Percentiles rank a stretch among this genome's conserved stretches.
phyloP scores from a whole-genome alignment of 2,113 vertebrate species.

The Gadus chalcogrammus region DNA sequence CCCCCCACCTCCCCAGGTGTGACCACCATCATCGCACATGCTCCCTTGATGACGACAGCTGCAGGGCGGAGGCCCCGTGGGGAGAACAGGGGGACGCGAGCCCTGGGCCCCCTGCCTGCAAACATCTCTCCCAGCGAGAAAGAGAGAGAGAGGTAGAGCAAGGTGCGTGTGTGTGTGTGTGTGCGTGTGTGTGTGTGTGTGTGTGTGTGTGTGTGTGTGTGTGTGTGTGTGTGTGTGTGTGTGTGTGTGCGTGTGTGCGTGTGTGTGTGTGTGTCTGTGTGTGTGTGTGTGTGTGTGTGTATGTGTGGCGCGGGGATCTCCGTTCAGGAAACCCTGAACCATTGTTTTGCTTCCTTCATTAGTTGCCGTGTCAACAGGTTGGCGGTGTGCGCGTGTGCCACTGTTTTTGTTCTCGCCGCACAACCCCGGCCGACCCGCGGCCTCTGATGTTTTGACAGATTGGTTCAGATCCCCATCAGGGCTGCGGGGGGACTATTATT shows the following conservation, averaged over 20 bases:
- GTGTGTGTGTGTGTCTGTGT: background rate
- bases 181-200: no score
- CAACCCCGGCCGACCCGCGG: conserved; percentile 1
- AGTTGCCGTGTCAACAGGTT: conserved; percentile 73
- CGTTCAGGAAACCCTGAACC: conserved; percentile 73
- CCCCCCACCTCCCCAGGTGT: conserved; percentile 34
- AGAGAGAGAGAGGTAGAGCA: conserved; percentile 34
- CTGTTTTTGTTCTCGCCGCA: conserved; percentile 67
- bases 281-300: background rate
- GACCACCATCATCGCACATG: conserved; percentile 35
- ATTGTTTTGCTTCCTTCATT: conserved; percentile 81
- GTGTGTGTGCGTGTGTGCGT: background rate
- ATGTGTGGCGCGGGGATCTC: conserved; percentile 10
- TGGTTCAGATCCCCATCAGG: conserved; percentile 70
- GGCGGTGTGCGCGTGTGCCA: conserved; percentile 67
- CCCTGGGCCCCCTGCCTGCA: conserved; percentile 50
- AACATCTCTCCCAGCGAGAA: conserved; percentile 48
- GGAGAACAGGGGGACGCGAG: conserved; percentile 70
- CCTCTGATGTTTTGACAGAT: conserved; percentile 74
- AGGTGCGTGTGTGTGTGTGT: conserved; percentile 9
- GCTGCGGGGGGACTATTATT: conserved; percentile 31
- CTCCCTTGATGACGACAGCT: conserved; percentile 74
- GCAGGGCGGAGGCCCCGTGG: conserved; percentile 47
- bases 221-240: background rate
- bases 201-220: no score